Conservation (phyloP, 2,888 invertebrate genomes). For the Hofmannophila pseudospretella region DNA sequence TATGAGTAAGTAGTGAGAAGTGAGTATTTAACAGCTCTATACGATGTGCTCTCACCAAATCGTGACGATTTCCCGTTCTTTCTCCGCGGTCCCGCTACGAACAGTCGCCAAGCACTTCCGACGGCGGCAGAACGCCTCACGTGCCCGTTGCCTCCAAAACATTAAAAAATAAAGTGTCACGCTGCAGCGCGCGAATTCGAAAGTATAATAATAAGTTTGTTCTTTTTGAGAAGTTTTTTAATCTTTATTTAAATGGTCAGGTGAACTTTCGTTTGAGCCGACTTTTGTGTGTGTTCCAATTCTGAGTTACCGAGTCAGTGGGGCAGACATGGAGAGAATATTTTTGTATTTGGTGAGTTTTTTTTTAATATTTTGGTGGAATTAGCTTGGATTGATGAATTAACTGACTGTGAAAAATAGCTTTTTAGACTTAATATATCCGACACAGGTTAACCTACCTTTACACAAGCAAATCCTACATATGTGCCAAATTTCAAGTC, state of each 20-base stretch:
- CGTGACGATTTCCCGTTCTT: constrained; percentile 44
- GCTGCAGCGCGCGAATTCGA: constrained; percentile 11
- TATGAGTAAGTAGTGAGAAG: no score
- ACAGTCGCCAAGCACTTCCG: constrained; percentile 25
- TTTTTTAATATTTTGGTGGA: not conserved
- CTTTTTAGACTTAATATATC: no score
- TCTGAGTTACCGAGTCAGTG: not conserved
- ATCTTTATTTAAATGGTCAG: constrained; percentile 8
- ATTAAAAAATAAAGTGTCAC: constrained; percentile 6
- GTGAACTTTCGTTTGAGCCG: constrained; percentile 10
- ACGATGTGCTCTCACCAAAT: constrained; percentile 40
- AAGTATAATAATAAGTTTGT: constrained; percentile 8
- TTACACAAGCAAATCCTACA: no score
- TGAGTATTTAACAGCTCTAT: constrained; percentile 30
- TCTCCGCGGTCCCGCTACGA: constrained; percentile 30
- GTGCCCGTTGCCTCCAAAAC: not conserved
- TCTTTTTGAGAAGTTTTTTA: not conserved
- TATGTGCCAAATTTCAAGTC: no score
- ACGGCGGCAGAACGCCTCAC: constrained; percentile 22
- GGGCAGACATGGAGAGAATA: constrained; percentile 4
- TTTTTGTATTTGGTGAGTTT: constrained; percentile 5
- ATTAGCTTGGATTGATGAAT: no score
- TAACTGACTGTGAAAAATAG: no score
- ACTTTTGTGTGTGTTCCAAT: constrained; percentile 9
- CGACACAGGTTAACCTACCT: no score